Evolutionary conservation across 2,113 vertebrate species (phyloP), one percentile per base, ranked within the genome.

Genomic region (Neomonachus schauinslandi): DNA sequence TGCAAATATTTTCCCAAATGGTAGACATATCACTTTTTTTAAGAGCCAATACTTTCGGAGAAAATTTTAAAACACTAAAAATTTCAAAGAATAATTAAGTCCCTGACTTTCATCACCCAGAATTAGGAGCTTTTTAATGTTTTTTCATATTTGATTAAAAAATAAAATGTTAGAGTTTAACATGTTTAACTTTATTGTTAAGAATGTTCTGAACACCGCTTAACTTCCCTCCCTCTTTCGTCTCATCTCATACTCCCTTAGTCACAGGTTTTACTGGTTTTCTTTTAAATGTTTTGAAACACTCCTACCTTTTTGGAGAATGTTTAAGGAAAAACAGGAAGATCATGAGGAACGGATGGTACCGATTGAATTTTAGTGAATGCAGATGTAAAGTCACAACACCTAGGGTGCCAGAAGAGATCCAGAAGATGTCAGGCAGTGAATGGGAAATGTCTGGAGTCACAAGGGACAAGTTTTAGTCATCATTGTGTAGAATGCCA

Each of bases 121-220:
- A 94, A 77, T 24, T 49, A 72, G 82, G 57, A 86, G 11, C 12
- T 26, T 87, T 77, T 22, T 49, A 80, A 57, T 81, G 31, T 31
- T 92, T 88, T 76, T 82, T 8, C 24, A 55, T 42, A 72, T 57
- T 90, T 96, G 42, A 55, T 76, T 88, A 76, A 83, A 61, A 96
- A 94, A 21, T 36, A 72, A 96, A 91, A 59, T 12, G 5, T 94
- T 49, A 67, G 21, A 39, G n/a, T 21, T 93, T 83, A 42, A 74
- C 51, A 80, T 31, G 6, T 74, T 93, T 81, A 77, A 55, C 14
- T 57, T 67, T 57, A 95, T 76, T 24, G 24, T 39, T 77, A 39
- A 59, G n/a, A 89, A 74, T 53, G 11, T 4, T 72, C 61, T 92
- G 26, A 55, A 49, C 21, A 79, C 28, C 33, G 13, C 12, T 39